These are phyloP conservation scores for Seriola quinqueradiata DNA, from an alignment of 2,113 vertebrate genomes.

Conservation along the genomic window DNA sequence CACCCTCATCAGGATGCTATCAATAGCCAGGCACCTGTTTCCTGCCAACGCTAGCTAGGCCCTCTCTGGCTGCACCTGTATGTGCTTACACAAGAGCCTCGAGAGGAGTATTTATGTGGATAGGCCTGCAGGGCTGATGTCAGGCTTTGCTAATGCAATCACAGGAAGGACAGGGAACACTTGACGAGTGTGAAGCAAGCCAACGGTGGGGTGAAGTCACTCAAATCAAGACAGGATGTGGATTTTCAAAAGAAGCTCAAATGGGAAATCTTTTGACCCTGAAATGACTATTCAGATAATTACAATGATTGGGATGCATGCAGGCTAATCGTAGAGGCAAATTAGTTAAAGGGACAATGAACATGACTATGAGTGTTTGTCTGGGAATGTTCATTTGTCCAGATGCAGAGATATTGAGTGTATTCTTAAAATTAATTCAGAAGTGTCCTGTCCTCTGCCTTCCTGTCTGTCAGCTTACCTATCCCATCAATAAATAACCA, in stretches of 20 bases:
- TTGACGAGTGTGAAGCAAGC: slow-evolving; percentile 72
- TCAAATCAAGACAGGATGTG: slow-evolving; percentile 77
- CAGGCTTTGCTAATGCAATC: slow-evolving; percentile 77
- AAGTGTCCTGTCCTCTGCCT: not conserved
- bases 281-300: slow-evolving; percentile 67
- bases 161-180: slow-evolving; percentile 81
- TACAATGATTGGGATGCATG: slow-evolving; percentile 61
- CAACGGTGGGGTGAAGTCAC: slow-evolving; percentile 72
- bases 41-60: slow-evolving; percentile 76
- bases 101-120: slow-evolving; percentile 73
- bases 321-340: slow-evolving; percentile 33
- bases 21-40: slow-evolving; percentile 84
- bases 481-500: not conserved
- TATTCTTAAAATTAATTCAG: not conserved
- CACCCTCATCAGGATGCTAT: slow-evolving; percentile 75
- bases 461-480: not conserved
- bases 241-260: slow-evolving; percentile 72
- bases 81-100: slow-evolving; percentile 77
- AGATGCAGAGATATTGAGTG: slow-evolving; percentile 35
- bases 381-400: slow-evolving; percentile 31
- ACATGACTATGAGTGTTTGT: slow-evolving; percentile 1
- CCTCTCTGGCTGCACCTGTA: slow-evolving; percentile 82
- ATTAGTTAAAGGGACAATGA: slow-evolving; percentile 46
- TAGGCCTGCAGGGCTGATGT: slow-evolving; percentile 73
- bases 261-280: slow-evolving; percentile 72